Conservation (phyloP, 2,888 invertebrate genomes). For the Hydroisotoma schaefferi region DNA sequence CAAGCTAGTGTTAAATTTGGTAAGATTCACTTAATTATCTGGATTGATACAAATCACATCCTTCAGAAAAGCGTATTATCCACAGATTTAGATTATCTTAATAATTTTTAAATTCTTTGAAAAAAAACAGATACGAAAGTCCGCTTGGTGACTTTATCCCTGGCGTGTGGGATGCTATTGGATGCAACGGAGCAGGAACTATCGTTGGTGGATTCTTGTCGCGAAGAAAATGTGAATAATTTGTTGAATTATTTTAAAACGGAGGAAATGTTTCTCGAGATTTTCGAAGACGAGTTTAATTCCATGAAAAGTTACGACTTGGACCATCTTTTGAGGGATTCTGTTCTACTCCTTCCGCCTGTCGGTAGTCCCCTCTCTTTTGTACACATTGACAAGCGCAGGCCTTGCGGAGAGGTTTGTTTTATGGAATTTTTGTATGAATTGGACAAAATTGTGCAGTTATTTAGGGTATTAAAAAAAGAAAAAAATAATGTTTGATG, state of each 20-base stretch:
- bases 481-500: conserved; percentile 22
- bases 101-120: no score
- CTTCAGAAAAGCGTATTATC: no score
- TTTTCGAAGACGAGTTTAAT: conserved; percentile 97
- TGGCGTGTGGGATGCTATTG: conserved; percentile 50
- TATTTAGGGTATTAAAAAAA: no score
- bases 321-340: conserved; percentile 95
- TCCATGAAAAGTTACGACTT: conserved; percentile 63
- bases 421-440: no score
- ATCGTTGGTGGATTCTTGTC: conserved; percentile 65
- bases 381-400: conserved; percentile 84
- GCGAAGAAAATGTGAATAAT: conserved; percentile 75
- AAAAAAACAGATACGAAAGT: not conserved
- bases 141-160: not conserved
- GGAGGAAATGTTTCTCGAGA: conserved; percentile 96
- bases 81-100: no score
- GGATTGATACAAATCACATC: not conserved
- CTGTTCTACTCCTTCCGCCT: conserved; percentile 88
- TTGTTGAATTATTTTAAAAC: conserved; percentile 92
- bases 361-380: conserved; percentile 95
- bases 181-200: conserved; percentile 60
- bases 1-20: not conserved
- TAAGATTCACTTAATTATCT: not conserved
- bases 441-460: no score
- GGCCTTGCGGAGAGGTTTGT: conserved; percentile 92